Percentiles rank a stretch among this genome's conserved stretches.
Conservation (phyloP, 1,140 invertebrate species). For the Dreissena rostriformis region DNA sequence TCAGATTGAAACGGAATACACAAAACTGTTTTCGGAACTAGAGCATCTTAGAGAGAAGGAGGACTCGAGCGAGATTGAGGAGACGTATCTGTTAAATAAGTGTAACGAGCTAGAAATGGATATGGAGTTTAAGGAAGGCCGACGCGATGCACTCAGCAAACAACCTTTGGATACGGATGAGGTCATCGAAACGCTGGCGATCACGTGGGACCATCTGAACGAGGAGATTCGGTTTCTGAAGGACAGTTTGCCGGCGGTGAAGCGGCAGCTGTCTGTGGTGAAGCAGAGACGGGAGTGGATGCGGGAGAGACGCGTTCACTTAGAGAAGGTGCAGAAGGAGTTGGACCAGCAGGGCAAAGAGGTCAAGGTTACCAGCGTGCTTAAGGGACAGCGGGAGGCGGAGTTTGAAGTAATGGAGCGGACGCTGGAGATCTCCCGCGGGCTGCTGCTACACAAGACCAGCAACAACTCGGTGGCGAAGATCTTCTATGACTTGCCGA, state of each 20-base stretch:
- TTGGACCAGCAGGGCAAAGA: constrained; percentile 49
- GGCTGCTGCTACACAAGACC: constrained; percentile 66
- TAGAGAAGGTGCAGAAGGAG: constrained; percentile 55
- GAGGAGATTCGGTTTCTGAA: constrained; percentile 64
- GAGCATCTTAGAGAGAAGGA: constrained; percentile 60
- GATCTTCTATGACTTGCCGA: constrained; percentile 67
- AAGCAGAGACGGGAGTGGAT: constrained; percentile 65
- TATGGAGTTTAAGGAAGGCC: constrained; percentile 68
- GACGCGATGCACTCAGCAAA: constrained; percentile 58
- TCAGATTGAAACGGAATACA: constrained; percentile 59
- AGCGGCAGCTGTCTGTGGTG: constrained; percentile 58
- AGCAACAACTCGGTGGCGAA: constrained; percentile 68
- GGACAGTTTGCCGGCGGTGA: constrained; percentile 55
- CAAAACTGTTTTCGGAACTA: constrained; percentile 49
- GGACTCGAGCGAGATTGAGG: constrained; percentile 57
- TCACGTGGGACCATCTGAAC: constrained; percentile 63
- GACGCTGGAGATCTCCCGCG: constrained; percentile 61
- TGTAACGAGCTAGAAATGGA: constrained; percentile 66
- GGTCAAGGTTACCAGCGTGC: constrained; percentile 42
- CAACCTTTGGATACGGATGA: constrained; percentile 40
- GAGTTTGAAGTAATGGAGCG: constrained; percentile 60
- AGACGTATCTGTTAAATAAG: constrained; percentile 60
- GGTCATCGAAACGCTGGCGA: constrained; percentile 50
- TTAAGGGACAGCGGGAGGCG: constrained; percentile 49
- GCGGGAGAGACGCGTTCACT: constrained; percentile 41